Evolutionary conservation across 1,140 invertebrate genomes (phyloP), one percentile per base, ranked within the genome.

Genomic region (Dendrolimus kikuchii): DNA sequence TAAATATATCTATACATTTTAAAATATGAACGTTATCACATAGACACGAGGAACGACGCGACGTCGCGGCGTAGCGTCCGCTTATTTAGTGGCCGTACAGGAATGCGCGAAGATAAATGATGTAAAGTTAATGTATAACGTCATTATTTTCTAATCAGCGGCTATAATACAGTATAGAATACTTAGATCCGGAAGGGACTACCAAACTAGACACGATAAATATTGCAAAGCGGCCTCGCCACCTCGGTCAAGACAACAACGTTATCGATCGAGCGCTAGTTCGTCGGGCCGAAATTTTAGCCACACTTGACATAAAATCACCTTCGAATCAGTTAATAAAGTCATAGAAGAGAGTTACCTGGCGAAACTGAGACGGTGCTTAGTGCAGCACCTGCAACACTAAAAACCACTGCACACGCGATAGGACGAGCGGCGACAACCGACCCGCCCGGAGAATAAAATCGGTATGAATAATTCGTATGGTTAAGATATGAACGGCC

Each of bases 211-310:
- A 23, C 23, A 23, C 23, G 23, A 23, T 23, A 23, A 48, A 37
- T 38, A 38, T 48, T 37, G 6, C 9, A 7, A 46, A 10, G 23
- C 46, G 46, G 36, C 36, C 10, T n/a, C 36, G 46, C 8, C 44
- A 7, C 5, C 60, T 61, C 64, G 62, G 65, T 63, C 67, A 72
- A 71, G 79, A 81, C 77, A 78, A 80, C 77, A 74, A 81, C 72
- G 73, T 76, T 85, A 85, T 85, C 76, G 81, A 85, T 85, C 81
- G 81, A 51, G 44, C 61, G 71, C 71, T 71, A 74, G 71, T 66
- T 74, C 67, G 62, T 54, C 54, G 58, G 53, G 64, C 69, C 76
- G 74, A 69, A 72, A 58, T 23, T 23, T 23, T 23, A 23, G 23
- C 23, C 23, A 23, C 23, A 23, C 23, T 23, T 23, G 23, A 23